Base-by-base conservation (phyloP, 2,113 vertebrate genomes). In the Cephalopterus ornatus region DNA sequence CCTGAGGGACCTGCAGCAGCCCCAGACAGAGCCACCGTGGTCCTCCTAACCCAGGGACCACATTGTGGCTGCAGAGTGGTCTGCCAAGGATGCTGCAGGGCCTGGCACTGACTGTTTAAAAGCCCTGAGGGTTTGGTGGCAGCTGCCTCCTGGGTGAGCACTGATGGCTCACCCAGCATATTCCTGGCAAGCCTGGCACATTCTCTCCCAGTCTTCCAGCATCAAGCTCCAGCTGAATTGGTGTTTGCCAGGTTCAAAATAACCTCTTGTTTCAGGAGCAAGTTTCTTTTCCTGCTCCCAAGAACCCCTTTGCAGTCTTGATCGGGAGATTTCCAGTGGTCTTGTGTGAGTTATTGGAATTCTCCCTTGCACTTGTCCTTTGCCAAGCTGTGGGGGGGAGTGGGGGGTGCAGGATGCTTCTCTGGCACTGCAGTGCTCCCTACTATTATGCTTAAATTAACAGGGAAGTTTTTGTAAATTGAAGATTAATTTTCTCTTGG, bases 401-500 rank as follows among this genome's bases (percentile, higher is more conserved):
- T 1, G 0, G 59, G 53, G 49, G 59, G 71, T 4, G 20, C 59
- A 8, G 74, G 76, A 46, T 0, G 0, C 8, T 7, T 67, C 46
- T 70, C 47, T 2, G 7, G 46, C 61, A 8, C 4, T 15, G 47
- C 59, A 44, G 37, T 7, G 2, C 72, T 56, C 72, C 63, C 65
- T 41, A 12, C 75, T 7, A 44, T 27, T 21, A 12, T 7, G n/a
- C 79, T 89, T 81, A 81, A 93, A 95, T 91, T 89, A 91, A 89
- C 80, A 14, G 70, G 88, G 79, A 75, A 85, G 61, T 86, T 88
- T 94, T 83, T 61, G 72, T 93, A 87, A 96, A 96, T 73, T 91
- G 92, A 85, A 81, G 88, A 37, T 83, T 95, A 76, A 94, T 96
- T 96, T 91, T 87, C 85, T 77, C 93, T 52, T 53, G 91, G 86